Evolutionary conservation across 1,140 invertebrate species (phyloP), one percentile per base, ranked within the genome.

Genomic region (Paraescarpia echinospica): DNA sequence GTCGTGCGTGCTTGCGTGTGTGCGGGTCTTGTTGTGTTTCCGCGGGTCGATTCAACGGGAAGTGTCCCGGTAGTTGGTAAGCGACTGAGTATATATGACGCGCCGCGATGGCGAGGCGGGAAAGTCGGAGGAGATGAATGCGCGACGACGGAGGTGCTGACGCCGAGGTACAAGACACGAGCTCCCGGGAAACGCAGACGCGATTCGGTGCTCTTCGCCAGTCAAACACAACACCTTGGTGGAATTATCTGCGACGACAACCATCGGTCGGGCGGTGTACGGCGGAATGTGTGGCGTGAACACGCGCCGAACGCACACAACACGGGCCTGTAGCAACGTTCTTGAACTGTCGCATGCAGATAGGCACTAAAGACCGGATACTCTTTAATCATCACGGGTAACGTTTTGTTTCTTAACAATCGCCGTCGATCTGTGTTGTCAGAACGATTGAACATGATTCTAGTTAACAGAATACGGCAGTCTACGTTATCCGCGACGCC

Each of bases 1-100:
- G 8, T 8, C 41, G 91, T 91, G 91, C 41, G 91, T 91, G 91
- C 41, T n/a, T 48, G 35, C 41, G 41, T 91, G 91, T 34, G 91
- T 91, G 91, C 91, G 33, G 5, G 91, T 34, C 34, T 77, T 77
- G 59, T 77, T 27, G 59, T 77, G 27, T 77, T 27, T 77, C 59
- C 12, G 59, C 59, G 59, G 59, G 8, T 77, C 22, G 8, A 77
- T 77, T 77, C 59, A 77, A 31, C 59, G 59, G 27, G 59, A 18
- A 12, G 59, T 31, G 59, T 4, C 59, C 59, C 59, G 59, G 59
- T 77, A 34, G 8, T n/a, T 34, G 0, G 33, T 91, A 8, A 22
- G 41, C 41, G 91, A 14, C 34, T 91, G 35, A 18, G 9, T 91
- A 48, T 91, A 48, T 91, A 33, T 91, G 34, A 34, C 35, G 27